A percentile compares a stretch with the other conserved stretches of the same genome.
phyloP scores from a whole-genome alignment of 1,140 invertebrate genomes.

The Muscidifurax raptorellus region DNA sequence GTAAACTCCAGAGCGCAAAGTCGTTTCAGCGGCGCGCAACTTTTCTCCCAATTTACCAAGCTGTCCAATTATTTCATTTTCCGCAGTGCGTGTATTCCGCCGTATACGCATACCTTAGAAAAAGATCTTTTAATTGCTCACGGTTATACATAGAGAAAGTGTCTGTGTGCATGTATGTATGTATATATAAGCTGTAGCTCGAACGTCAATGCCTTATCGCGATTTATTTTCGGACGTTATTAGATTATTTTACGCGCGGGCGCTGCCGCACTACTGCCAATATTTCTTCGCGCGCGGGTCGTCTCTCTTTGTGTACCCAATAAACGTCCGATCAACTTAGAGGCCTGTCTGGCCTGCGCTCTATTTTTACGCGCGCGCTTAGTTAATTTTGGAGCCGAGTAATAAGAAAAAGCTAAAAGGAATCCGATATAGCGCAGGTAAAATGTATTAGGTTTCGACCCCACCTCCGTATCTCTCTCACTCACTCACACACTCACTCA shows the following conservation, averaged over 20 bases:
- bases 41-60: too few species aligned
- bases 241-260: neutral
- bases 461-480: neutral
- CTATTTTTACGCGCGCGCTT: conserved; percentile 27
- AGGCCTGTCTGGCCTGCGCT: neutral
- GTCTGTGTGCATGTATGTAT: too few species aligned
- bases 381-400: conserved; percentile 32
- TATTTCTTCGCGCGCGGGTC: conserved; percentile 3
- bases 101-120: too few species aligned
- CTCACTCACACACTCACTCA: neutral
- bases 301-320: conserved; percentile 8
- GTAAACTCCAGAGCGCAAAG: too few species aligned
- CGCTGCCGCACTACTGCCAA: neutral
- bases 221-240: neutral
- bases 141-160: too few species aligned
- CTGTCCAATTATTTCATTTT: too few species aligned
- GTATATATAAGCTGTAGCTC: too few species aligned
- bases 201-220: neutral
- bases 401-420: conserved; percentile 38
- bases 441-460: conserved; percentile 45
- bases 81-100: too few species aligned
- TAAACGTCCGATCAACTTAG: conserved; percentile 33
- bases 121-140: too few species aligned
- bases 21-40: too few species aligned
- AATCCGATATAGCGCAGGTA: conserved; percentile 8